Conservation (phyloP, 2,113 vertebrate genomes). For the Chaenogobius annularis region DNA sequence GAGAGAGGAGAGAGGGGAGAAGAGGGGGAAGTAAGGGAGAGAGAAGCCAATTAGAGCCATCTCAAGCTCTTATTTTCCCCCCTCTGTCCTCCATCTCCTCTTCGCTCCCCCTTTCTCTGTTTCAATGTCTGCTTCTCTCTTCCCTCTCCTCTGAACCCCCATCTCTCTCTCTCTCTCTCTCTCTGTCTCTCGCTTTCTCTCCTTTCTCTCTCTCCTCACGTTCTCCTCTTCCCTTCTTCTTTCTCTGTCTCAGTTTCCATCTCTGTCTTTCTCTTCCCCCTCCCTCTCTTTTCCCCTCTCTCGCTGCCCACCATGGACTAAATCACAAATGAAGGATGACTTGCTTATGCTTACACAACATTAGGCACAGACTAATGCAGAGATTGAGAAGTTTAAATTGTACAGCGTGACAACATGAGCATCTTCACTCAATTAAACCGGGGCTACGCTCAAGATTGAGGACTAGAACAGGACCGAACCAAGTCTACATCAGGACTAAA, state of each 20-base stretch:
- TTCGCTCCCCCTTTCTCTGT: too few relatives aligned
- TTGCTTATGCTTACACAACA: not conserved
- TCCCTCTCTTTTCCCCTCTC: not conserved
- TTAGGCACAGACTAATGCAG: not conserved
- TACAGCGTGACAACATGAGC: not conserved
- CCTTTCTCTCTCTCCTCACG: too few relatives aligned
- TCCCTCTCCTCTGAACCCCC: too few relatives aligned
- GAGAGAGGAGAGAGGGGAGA: too few relatives aligned
- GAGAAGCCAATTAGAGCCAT: too few relatives aligned
- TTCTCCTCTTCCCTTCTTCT: too few relatives aligned
- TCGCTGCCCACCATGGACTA: conserved; percentile 29
- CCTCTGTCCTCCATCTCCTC: not conserved
- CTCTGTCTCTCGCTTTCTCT: too few relatives aligned
- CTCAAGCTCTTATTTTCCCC: too few relatives aligned
- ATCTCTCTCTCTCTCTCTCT: too few relatives aligned
- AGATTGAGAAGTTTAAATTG: not conserved
- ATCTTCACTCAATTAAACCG: not conserved
- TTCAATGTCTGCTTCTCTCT: too few relatives aligned
- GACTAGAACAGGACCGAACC: not conserved
- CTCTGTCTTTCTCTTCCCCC: not conserved
- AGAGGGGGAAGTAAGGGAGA: too few relatives aligned
- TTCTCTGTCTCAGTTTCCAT: not conserved
- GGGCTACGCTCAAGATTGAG: not conserved
- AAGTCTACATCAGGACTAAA: not conserved
- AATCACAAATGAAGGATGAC: conserved; percentile 32